Conservation (phyloP, 2,888 invertebrate species). For the Andrena minutula region DNA sequence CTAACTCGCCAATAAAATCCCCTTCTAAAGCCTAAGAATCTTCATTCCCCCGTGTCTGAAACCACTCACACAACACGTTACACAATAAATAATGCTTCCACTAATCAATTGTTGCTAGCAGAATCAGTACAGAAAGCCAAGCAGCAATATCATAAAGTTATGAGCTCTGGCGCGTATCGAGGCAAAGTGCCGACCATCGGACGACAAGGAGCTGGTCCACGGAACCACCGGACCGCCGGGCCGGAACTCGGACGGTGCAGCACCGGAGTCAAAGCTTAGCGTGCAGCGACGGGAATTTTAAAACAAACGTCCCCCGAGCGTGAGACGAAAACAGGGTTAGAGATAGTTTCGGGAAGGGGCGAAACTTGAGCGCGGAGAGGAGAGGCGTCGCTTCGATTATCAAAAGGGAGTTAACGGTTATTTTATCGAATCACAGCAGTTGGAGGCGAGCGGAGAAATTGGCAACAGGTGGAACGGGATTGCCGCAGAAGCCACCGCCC, state of each 20-base stretch:
- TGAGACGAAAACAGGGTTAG: not conserved
- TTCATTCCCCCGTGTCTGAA: not conserved
- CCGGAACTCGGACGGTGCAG: too few relatives aligned
- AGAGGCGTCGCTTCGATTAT: slow-evolving; percentile 37
- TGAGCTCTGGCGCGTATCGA: too few relatives aligned
- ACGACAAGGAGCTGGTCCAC: too few relatives aligned
- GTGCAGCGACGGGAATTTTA: too few relatives aligned
- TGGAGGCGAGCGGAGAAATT: slow-evolving; percentile 58
- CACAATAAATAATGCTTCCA: too few relatives aligned
- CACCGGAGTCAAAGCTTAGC: too few relatives aligned
- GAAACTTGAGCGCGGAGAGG: not conserved
- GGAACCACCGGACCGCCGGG: too few relatives aligned
- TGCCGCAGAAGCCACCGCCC: slow-evolving; percentile 77
- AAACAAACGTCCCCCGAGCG: not conserved
- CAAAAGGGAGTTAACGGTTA: slow-evolving; percentile 63
- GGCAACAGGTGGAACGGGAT: slow-evolving; percentile 79
- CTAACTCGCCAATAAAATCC: not conserved
- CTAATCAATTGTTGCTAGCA: too few relatives aligned
- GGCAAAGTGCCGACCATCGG: too few relatives aligned
- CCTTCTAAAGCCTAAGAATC: not conserved
- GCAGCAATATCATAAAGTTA: too few relatives aligned
- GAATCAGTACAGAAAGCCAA: too few relatives aligned
- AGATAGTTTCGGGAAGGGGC: not conserved
- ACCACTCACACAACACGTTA: not conserved
- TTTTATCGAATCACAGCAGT: slow-evolving; percentile 74